Evolutionary conservation across 2,113 vertebrate genomes (phyloP).

Genomic region (Psettodes erumei): DNA sequence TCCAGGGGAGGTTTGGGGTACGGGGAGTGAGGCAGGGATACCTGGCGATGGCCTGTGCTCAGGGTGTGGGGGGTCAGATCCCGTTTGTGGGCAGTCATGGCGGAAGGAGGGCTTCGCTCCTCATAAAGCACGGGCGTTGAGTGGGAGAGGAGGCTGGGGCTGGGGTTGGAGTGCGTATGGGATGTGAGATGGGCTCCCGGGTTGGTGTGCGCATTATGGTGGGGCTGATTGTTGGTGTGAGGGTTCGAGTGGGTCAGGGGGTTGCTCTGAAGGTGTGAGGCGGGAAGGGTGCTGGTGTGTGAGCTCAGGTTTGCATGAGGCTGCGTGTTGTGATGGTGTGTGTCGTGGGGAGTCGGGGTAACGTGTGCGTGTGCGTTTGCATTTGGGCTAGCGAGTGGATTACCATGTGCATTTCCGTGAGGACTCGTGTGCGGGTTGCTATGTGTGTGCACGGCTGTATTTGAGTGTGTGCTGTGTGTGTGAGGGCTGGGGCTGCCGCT

Average conservation of each 20-base stretch:
- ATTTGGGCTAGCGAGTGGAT: slow-evolving; percentile 57
- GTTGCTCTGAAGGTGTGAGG: slow-evolving; percentile 64
- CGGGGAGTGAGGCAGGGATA: slow-evolving; percentile 72
- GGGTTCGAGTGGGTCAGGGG: slow-evolving; percentile 60
- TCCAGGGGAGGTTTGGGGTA: slow-evolving; percentile 86
- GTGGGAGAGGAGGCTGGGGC: slow-evolving; percentile 66
- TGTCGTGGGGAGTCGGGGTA: slow-evolving; percentile 54
- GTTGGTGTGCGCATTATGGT: slow-evolving; percentile 64
- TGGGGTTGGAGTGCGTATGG: slow-evolving; percentile 60
- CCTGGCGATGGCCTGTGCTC: slow-evolving; percentile 84
- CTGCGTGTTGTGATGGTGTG: slow-evolving; percentile 71
- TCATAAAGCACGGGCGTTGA: slow-evolving; percentile 80
- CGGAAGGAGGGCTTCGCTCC: slow-evolving; percentile 87
- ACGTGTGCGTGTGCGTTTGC: slow-evolving; percentile 61
- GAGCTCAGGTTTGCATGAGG: slow-evolving; percentile 64
- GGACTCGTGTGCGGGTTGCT: slow-evolving; percentile 73
- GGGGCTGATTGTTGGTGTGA: slow-evolving; percentile 60
- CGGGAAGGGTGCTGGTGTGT: slow-evolving; percentile 59
- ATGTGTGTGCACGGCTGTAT: slow-evolving; percentile 63
- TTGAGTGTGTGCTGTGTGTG: slow-evolving; percentile 62
- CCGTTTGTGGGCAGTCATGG: slow-evolving; percentile 88
- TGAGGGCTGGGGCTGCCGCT: slow-evolving; percentile 78
- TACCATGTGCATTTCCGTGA: slow-evolving; percentile 62
- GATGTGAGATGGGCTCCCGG: slow-evolving; percentile 59
- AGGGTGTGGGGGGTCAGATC: slow-evolving; percentile 82